These are phyloP conservation scores for Clistopyga incitator DNA, from an alignment of 2,888 invertebrate genomes.

Conservation along the genomic window DNA sequence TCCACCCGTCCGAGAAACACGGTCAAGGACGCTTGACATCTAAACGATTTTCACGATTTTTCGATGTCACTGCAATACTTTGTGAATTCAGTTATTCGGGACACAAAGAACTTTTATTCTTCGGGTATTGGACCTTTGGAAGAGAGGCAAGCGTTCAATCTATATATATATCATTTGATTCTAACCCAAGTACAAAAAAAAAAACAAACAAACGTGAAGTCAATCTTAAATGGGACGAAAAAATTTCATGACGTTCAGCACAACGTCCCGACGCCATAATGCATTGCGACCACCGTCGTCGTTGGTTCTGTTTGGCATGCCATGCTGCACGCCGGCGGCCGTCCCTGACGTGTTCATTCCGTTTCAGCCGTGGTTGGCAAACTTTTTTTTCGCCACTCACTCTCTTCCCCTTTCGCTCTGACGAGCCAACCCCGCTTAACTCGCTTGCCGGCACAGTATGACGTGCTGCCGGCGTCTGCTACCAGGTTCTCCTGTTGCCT, in stretches of 20 bases:
- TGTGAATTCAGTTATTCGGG: background rate
- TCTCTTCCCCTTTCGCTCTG: constrained; percentile 23
- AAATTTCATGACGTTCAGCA: background rate
- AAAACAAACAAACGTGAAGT: background rate
- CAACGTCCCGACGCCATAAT: constrained; percentile 16
- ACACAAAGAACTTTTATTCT: background rate
- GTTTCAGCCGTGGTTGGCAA: constrained; percentile 60
- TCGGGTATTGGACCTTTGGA: background rate
- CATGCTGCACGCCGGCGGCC: constrained; percentile 41
- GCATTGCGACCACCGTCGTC: constrained; percentile 44
- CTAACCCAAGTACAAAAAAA: background rate
- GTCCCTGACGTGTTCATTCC: constrained; percentile 76
- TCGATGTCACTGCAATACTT: background rate
- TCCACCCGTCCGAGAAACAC: background rate
- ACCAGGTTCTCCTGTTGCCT: constrained; percentile 10
- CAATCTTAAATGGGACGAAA: background rate
- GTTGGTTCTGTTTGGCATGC: constrained; percentile 54
- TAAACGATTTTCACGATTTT: constrained; percentile 45
- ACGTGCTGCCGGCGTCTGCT: constrained; percentile 14
- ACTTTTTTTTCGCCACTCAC: constrained; percentile 47
- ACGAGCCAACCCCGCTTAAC: constrained; percentile 28
- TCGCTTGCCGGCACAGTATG: background rate
- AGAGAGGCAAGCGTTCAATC: too few species aligned
- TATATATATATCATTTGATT: too few species aligned
- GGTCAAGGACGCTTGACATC: constrained; percentile 42